These are phyloP conservation scores for Luehdorfia chinensis DNA, from an alignment of 1,140 invertebrate genomes.

Conservation along the genomic window DNA sequence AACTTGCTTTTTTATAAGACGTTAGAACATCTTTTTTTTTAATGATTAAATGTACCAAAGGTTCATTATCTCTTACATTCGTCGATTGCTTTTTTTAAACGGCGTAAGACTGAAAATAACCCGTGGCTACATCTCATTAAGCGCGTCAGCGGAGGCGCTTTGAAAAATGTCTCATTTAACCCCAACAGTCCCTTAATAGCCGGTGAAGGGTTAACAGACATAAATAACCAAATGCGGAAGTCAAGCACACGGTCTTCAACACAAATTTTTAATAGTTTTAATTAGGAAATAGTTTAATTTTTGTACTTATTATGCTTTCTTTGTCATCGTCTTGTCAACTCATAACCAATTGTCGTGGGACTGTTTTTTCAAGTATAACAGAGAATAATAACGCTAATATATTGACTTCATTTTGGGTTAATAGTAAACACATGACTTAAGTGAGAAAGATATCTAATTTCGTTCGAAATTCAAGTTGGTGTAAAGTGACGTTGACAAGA, in stretches of 20 bases:
- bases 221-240: constrained; percentile 70
- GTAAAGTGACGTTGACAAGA: too few species aligned
- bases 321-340: constrained; percentile 38
- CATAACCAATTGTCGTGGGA: constrained; percentile 63
- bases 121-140: constrained; percentile 70
- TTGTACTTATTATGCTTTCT: constrained; percentile 37
- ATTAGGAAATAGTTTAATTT: constrained; percentile 75
- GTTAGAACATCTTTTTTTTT: constrained; percentile 32
- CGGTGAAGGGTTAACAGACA: constrained; percentile 65
- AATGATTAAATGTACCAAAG: constrained; percentile 28
- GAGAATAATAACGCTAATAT: too few species aligned
- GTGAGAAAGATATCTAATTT: too few species aligned
- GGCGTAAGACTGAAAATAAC: constrained; percentile 62
- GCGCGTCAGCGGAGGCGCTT: constrained; percentile 59
- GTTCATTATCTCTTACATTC: constrained; percentile 48
- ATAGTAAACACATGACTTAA: too few species aligned
- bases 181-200: constrained; percentile 63
- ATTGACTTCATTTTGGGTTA: too few species aligned
- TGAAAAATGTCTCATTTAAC: constrained; percentile 75
- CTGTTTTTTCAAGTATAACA: too few species aligned
- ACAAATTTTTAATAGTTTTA: constrained; percentile 68
- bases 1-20: too few species aligned
- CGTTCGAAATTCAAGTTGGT: too few species aligned
- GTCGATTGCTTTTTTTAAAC: constrained; percentile 36
- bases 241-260: constrained; percentile 42